Percentiles rank a stretch among this genome's conserved stretches.
Evolutionary conservation across 35 echinoderm and acorn worm species (phyloP).

Genomic region (Lytechinus variegatus): DNA sequence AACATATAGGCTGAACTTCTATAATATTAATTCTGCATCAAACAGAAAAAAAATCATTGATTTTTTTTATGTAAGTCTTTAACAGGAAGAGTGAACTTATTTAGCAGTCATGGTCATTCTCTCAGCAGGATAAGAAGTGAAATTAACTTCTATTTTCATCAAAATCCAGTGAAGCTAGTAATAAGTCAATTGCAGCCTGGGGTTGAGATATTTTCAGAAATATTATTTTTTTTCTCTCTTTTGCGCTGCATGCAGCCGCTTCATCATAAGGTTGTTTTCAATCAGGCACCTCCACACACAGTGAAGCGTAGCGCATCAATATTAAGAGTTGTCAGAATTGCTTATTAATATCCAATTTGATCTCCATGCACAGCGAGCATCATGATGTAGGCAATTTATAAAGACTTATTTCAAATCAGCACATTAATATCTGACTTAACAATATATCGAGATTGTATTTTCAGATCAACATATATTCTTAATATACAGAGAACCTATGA

Average conservation of each 20-base stretch:
- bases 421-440: neutral
- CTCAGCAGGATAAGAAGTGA: neutral
- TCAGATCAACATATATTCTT: neutral
- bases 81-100: neutral
- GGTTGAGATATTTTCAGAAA: neutral
- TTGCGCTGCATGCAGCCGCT: neutral
- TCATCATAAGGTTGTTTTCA: slow-evolving; percentile 2
- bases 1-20: no score
- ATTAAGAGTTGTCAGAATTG: slow-evolving; percentile 13
- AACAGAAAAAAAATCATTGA: neutral
- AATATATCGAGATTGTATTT: neutral
- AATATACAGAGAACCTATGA: neutral
- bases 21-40: neutral
- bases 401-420: neutral
- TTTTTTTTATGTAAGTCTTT: neutral
- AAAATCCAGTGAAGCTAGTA: neutral
- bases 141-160: slow-evolving; percentile 14
- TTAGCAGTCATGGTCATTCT: neutral
- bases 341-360: neutral
- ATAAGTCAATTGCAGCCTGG: neutral
- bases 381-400: neutral
- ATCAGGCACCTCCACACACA: neutral
- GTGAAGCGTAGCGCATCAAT: neutral
- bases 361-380: neutral
- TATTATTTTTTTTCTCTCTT: slow-evolving; percentile 1